Base-by-base conservation (phyloP, 2,113 vertebrate species). In the Burhinus oedicnemus region DNA sequence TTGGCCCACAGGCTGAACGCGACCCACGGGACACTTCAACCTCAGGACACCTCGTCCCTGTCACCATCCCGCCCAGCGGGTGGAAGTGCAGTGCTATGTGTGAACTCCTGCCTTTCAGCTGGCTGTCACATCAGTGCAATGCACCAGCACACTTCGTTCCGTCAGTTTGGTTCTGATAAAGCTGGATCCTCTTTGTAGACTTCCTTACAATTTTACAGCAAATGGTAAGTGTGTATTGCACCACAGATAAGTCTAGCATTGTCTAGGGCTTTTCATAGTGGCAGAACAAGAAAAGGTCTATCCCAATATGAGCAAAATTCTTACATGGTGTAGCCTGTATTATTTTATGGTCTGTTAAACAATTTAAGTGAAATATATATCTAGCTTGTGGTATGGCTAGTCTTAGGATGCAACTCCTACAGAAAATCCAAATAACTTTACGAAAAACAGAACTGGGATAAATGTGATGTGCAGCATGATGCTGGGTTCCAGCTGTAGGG, bases 41-140 rank as follows among this genome's bases (percentile, higher is more conserved):
- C 49, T 47, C 44, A 58, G 25, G 49, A 52, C 12, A 57, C 8
- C 27, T 47, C 51, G 34, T 52, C 44, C 34, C 60, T 23, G 15
- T 32, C 57, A 21, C 19, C 25, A 23, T 5, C 36, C 64, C 18
- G 64, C 8, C 42, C n/a, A 14, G 64, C 0, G 3, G 29, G 44
- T 30, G 15, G 36, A 32, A 54, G 34, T 23, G 60, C 47, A 16
- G 23, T 12, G 19, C 86, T 30, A 2, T 0, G 1, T 9, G n/a
- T 23, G 25, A 20, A 1, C 30, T 9, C 2, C 0, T 3, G 0
- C 5, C n/a, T 61, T 26, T 11, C 62, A 47, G 36, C 57, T 47
- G 38, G 5, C 12, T 45, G 6, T 8, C 66, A 22, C 71, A 51
- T 21, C 70, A 15, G 18, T 18, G 5, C 52, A 25, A 15, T 16